These are phyloP conservation scores for Phaenicophaeus curvirostris DNA, from an alignment of 2,797 vertebrate genomes.

Conservation along the genomic window DNA sequence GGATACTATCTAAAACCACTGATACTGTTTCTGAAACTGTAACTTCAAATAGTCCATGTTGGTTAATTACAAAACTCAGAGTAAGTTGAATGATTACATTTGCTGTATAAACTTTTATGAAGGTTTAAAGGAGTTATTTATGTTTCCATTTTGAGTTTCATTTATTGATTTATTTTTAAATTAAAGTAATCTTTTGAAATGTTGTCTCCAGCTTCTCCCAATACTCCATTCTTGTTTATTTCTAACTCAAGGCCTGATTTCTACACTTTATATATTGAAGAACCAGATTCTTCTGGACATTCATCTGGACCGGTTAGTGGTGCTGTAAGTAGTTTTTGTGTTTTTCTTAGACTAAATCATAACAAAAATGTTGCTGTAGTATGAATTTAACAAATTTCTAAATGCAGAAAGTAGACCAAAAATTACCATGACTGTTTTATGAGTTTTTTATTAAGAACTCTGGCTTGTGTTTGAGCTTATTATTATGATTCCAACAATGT, in stretches of 20 bases:
- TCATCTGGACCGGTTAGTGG: constrained; percentile 83
- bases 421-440: neutral
- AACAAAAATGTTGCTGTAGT: neutral
- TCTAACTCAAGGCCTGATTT: constrained; percentile 85
- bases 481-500: neutral
- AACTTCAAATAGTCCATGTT: neutral
- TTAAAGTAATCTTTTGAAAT: neutral
- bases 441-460: neutral
- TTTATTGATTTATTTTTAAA: neutral
- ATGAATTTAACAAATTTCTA: neutral
- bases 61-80: neutral
- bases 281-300: constrained; percentile 92
- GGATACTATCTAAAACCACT: neutral
- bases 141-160: neutral
- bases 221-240: constrained; percentile 10
- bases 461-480: neutral
- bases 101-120: neutral
- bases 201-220: neutral
- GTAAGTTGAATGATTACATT: neutral
- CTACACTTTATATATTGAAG: constrained; percentile 90
- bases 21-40: neutral
- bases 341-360: neutral
- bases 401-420: neutral
- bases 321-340: constrained; percentile 76
- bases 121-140: neutral